Evolutionary conservation across 2,888 invertebrate species (phyloP).

Genomic region (Melinopterus prodromus): DNA sequence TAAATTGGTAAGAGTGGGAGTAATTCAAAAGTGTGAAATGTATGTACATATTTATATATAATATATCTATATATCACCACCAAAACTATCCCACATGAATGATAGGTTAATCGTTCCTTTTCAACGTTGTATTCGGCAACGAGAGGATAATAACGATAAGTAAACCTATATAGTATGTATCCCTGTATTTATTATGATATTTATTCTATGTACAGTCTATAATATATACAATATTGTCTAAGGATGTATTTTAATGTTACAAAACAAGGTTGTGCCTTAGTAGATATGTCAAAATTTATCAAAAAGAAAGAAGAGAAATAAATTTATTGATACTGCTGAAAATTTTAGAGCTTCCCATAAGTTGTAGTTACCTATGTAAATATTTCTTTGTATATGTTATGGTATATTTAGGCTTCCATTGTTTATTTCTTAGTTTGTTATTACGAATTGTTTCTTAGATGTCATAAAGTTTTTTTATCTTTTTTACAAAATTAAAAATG

Average conservation of each 20-base stretch:
- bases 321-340: not conserved
- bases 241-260: not conserved
- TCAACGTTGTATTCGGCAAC: no score
- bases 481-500: no score
- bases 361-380: slow-evolving; percentile 16
- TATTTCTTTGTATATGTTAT: slow-evolving; percentile 19
- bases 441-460: no score
- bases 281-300: slow-evolving; percentile 58
- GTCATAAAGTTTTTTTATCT: no score
- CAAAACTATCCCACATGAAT: not conserved
- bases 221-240: not conserved
- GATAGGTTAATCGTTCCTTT: not conserved
- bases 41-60: not conserved
- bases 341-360: not conserved
- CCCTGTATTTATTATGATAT: not conserved
- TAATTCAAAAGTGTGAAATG: not conserved
- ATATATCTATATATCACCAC: not conserved
- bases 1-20: not conserved
- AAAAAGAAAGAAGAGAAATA: slow-evolving; percentile 41
- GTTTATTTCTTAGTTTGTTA: not conserved
- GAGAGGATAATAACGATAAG: not conserved
- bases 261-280: slow-evolving; percentile 57
- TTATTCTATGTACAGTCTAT: not conserved
- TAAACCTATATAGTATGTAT: not conserved
- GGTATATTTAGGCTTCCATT: slow-evolving; percentile 9